Evolutionary conservation across 2,113 vertebrate species (phyloP).

Genomic region (Fukomys damarensis): DNA sequence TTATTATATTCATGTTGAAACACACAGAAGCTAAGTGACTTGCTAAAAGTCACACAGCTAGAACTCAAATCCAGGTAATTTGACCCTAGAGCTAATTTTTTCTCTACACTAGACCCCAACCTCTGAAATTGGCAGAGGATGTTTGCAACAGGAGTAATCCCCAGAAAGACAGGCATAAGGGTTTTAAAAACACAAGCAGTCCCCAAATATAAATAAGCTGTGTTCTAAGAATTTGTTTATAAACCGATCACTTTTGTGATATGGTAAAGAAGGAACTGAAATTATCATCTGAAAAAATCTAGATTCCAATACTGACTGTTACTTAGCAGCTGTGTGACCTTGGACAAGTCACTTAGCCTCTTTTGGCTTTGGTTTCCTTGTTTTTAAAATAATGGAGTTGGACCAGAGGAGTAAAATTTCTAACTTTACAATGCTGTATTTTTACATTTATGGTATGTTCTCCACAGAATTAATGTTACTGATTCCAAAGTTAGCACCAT

Average conservation of each 20-base stretch:
- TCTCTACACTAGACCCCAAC: neutral
- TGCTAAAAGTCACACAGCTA: neutral
- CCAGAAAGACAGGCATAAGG: neutral
- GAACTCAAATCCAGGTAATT: neutral
- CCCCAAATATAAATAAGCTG: neutral
- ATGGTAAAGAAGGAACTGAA: neutral
- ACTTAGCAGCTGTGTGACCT: neutral
- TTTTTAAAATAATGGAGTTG: neutral
- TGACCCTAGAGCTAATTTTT: neutral
- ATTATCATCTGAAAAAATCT: neutral
- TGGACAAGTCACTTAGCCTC: neutral
- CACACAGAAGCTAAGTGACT: neutral
- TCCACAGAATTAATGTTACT: neutral
- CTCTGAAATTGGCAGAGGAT: neutral
- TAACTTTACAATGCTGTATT: neutral
- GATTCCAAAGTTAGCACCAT: slow-evolving; percentile 27
- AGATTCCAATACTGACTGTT: neutral
- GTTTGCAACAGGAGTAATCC: neutral
- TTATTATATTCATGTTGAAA: neutral
- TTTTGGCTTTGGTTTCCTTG: neutral
- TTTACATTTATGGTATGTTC: neutral
- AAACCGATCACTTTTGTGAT: neutral
- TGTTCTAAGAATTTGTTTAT: slow-evolving; percentile 15
- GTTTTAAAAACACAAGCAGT: neutral
- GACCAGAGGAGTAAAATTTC: neutral